Base-by-base conservation (phyloP, 2,113 vertebrate species). In the Sinocyclocheilus maitianheensis region DNA sequence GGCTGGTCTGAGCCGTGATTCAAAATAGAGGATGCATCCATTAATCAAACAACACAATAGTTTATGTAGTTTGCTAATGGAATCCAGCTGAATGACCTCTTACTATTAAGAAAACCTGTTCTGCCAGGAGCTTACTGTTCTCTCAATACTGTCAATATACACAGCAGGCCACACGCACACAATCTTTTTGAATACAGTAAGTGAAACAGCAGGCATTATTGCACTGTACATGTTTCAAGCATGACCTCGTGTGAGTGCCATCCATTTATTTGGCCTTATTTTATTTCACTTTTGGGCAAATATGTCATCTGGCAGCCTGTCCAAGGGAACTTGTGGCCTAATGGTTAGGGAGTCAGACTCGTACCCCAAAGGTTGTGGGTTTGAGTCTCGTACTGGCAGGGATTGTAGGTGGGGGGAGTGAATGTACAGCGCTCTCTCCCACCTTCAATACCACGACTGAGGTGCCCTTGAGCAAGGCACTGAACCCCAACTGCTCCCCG, bases 1-100 rank as follows among this genome's bases (percentile, higher is more conserved):
- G 13, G 16, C 9, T 53, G 6, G 30, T 83, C 69, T 77, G 78
- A 62, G 26, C 55, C 20, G 51, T 72, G 87, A 43, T 51, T 58
- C 81, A 76, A 62, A 85, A 51, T 71, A 20, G 77, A 72, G 53
- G 83, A 84, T 84, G 83, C 77, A 24, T 76, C 37, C 12, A 81
- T 81, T 46, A 48, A 81, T 62, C 55, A 76, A 76, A 76, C 13
- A 76, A 26, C 43, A 48, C 72, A 48, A 75, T 46, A 46, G 74
- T 51, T 76, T 76, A 76, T 24, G 43, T 26, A 76, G 74, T 48
- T 76, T 76, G 43, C n/a, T n/a, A 43, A 76, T 76, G 43, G n/a
- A 16, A 26, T 76, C n/a, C 74, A 48, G 43, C 43, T 76, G n/a
- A 76, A n/a, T 51, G 72, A 75, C 11, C 72, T 75, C 43, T 43